Evolutionary conservation across 2,797 vertebrate genomes (phyloP), one percentile per base, ranked within the genome.

Genomic region (Macropus fuliginosus): DNA sequence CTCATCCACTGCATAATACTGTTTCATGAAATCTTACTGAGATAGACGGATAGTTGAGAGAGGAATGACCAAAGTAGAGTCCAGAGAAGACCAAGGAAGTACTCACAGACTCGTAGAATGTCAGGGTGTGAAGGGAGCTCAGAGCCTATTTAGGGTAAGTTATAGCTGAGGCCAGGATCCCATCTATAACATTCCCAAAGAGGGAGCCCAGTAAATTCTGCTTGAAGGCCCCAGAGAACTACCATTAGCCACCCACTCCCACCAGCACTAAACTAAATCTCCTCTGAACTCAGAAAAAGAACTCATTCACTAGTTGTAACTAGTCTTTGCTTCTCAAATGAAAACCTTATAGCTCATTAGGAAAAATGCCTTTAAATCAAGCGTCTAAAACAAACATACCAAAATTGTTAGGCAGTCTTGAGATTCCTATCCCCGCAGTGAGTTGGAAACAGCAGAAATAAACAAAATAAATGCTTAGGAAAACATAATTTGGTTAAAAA

Each of bases 301-400:
- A 46, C 27, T 4, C 21, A 6, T 10, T 54, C 40, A 29, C 0
- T 54, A 50, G 8, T 91, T 1, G 94, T 90, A 31, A 90, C 52
- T 91, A 55, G 21, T 29, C 56, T 54, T 24, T 1, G 46, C 56
- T 92, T 55, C 40, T 21, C 31, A 18, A 12, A 90, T 89, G 9
- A 24, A 59, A 14, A 18, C 91, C 54, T 62, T 90, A 54, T 21
- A 1, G 12, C 34, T 93, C 91, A 50, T 31, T 12, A 46, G 31
- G 46, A 94, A 97, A 87, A 95, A 62, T 18, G 52, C 52, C 93
- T 93, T 92, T 28, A 28, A 55, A 57, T 81, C 54, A 54, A 93
- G 92, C 50, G 16, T 91, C 13, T 27, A 29, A 89, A 96, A 34
- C 28, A 81, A 89, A 94, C 31, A 34, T 59, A 1, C 18, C 91